phyloP scores from a whole-genome alignment of 37 sponge, comb jelly and placozoan species.

The Petrosia ficiformis region DNA sequence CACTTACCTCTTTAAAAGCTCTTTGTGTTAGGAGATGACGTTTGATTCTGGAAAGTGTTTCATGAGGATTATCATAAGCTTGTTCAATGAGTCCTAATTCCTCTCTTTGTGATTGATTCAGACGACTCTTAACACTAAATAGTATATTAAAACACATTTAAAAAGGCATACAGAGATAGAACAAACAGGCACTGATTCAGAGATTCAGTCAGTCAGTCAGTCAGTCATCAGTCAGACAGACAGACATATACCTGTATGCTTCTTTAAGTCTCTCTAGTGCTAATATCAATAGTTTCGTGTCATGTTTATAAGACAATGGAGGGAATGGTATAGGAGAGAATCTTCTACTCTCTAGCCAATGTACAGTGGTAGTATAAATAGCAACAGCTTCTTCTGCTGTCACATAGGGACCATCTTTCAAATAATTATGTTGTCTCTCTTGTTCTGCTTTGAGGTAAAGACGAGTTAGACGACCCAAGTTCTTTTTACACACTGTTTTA shows the following conservation, averaged over 20 bases:
- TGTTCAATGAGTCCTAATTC: slow-evolving; percentile 98
- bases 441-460: slow-evolving; percentile 99
- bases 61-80: slow-evolving; percentile 99
- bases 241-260: slow-evolving; percentile 70
- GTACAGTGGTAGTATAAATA: slow-evolving; percentile 98
- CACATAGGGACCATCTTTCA: slow-evolving; percentile 99
- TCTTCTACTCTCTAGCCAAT: slow-evolving; percentile 98
- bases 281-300: slow-evolving; percentile 98
- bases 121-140: slow-evolving; percentile 94
- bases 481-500: slow-evolving; percentile 99
- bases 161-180: not conserved
- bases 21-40: slow-evolving; percentile 95
- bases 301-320: slow-evolving; percentile 98
- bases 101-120: slow-evolving; percentile 97
- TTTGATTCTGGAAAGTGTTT: slow-evolving; percentile 96
- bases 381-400: slow-evolving; percentile 98
- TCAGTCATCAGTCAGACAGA: slow-evolving; percentile 1
- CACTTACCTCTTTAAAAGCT: slow-evolving; percentile 92
- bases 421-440: slow-evolving; percentile 99
- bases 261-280: slow-evolving; percentile 98
- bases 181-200: too few species aligned
- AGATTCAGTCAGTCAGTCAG: too few species aligned
- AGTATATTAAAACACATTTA: not conserved
- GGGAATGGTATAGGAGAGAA: slow-evolving; percentile 99
- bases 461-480: slow-evolving; percentile 96